Base-by-base conservation (phyloP, 1,140 invertebrate species). In the Cotesia glomerata region DNA sequence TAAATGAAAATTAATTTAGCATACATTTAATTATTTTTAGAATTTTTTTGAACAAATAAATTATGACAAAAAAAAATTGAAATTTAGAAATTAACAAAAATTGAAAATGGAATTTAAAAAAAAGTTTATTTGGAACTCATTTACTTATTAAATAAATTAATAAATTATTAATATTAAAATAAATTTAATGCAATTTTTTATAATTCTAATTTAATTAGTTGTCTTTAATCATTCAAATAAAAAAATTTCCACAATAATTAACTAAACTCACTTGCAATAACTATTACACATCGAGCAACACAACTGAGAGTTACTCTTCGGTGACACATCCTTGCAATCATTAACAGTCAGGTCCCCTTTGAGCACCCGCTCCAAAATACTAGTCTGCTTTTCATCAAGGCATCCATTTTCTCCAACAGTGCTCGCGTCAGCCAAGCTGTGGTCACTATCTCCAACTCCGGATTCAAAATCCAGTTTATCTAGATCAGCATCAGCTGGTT, bases 211-310 rank as follows among this genome's bases (percentile, higher is more conserved):
- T n/a, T n/a, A n/a, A n/a, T n/a, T n/a, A n/a, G n/a, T n/a, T n/a
- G n/a, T n/a, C n/a, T n/a, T n/a, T n/a, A n/a, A n/a, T n/a, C n/a
- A n/a, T n/a, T n/a, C n/a, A n/a, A n/a, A n/a, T n/a, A n/a, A n/a
- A n/a, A n/a, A n/a, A n/a, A n/a, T n/a, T n/a, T n/a, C n/a, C n/a
- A n/a, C 9, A 61, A 3, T 39, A 61, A 35, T 16, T 36, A 36
- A 36, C 5, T 5, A 39, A 39, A 77, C 71, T 66, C 74, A 85
- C 82, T 77, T 80, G 45, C 77, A 83, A 71, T 84, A 84, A 77
- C 56, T 80, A 69, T 84, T 84, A 39, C 82, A 85, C 4, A 81
- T 82, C 39, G 81, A 69, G 26, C 83, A 85, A 81, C 81, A 81
- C 82, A 79, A 84, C 35, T 82, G 71, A 2, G 83, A 82, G 14